phyloP scores from a whole-genome alignment of 2,113 vertebrate genomes.

The Planiliza haematocheilus region DNA sequence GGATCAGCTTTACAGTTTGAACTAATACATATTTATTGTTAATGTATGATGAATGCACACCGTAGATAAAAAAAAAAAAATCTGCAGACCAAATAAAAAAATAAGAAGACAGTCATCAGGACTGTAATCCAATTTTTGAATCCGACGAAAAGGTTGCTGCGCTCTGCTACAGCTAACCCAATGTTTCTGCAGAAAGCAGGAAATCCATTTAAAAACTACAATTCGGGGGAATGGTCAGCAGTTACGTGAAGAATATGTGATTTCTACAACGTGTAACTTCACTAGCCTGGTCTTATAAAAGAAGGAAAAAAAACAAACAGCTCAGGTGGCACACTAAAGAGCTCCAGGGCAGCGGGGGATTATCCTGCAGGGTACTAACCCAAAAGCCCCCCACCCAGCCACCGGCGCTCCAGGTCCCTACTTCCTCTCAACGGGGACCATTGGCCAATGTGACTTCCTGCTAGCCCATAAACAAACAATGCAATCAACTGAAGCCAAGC shows the following conservation, averaged over 20 bases:
- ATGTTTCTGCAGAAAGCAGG: neutral
- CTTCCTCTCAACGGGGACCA: conserved; percentile 70
- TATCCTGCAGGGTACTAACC: conserved; percentile 47
- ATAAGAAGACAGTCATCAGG: too few relatives aligned
- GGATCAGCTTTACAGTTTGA: neutral
- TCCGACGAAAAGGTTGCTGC: neutral
- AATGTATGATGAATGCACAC: neutral
- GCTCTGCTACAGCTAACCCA: neutral
- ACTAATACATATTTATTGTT: neutral
- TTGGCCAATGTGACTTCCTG: conserved; percentile 71
- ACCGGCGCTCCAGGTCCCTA: conserved; percentile 28
- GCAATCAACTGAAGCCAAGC: conserved; percentile 75
- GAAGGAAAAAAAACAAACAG: conserved; percentile 38
- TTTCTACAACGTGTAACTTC: conserved; percentile 33
- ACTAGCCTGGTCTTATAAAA: conserved; percentile 52
- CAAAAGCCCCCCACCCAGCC: too few relatives aligned
- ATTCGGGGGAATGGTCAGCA: neutral
- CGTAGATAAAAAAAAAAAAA: too few relatives aligned
- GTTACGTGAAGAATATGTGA: conserved; percentile 18
- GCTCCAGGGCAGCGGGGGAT: conserved; percentile 46
- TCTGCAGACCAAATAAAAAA: too few relatives aligned
- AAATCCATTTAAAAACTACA: neutral
- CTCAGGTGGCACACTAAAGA: conserved; percentile 51
- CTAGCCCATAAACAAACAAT: conserved; percentile 78
- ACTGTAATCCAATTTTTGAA: too few relatives aligned